Conservation (phyloP, 2,888 invertebrate genomes). For the Pollenia angustigena region DNA sequence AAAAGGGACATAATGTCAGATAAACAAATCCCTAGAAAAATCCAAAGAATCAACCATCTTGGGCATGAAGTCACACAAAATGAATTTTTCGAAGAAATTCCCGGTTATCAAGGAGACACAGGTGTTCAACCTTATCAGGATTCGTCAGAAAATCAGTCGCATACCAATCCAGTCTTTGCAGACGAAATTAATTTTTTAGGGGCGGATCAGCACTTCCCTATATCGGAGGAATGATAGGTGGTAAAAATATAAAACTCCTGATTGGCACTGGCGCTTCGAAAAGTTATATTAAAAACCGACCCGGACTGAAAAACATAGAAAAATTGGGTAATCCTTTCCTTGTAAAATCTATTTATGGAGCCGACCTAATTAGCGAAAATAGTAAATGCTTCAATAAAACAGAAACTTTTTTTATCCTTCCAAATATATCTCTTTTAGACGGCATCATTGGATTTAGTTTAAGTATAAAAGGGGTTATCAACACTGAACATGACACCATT, state of each 20-base stretch:
- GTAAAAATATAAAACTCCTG: too few relatives aligned
- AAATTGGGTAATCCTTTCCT: background rate
- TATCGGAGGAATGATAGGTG: conserved; percentile 11
- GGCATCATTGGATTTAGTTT: conserved; percentile 10
- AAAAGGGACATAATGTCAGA: background rate
- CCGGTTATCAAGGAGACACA: too few relatives aligned
- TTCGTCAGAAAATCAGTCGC: background rate
- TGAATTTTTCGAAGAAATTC: too few relatives aligned
- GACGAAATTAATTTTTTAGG: conserved; percentile 45
- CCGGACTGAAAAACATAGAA: background rate
- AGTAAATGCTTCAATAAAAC: background rate
- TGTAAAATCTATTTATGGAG: conserved; percentile 22
- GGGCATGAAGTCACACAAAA: background rate
- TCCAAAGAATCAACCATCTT: conserved; percentile 19
- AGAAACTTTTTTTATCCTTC: background rate
- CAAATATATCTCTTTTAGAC: background rate
- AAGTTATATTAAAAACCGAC: conserved; percentile 9
- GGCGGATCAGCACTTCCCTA: conserved; percentile 38
- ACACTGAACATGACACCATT: conserved; percentile 4
- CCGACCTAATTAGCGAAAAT: background rate
- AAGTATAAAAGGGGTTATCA: conserved; percentile 5
- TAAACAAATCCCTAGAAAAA: conserved; percentile 6
- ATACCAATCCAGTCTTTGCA: background rate
- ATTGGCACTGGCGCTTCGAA: background rate
- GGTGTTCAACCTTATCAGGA: background rate